Conservation (phyloP, 2,888 invertebrate genomes). For the Cabera pusaria region DNA sequence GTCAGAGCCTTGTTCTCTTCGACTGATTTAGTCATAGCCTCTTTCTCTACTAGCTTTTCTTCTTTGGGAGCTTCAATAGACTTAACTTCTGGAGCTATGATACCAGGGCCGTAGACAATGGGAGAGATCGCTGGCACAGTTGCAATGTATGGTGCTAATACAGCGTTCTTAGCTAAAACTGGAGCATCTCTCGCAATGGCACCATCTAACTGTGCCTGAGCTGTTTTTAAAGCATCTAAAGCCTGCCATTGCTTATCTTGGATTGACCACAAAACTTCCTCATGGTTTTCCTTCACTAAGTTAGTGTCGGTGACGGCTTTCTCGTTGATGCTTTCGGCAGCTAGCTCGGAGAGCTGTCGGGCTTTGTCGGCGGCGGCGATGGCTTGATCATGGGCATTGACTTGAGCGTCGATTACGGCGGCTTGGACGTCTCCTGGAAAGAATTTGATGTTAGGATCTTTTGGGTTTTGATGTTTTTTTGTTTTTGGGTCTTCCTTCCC, state of each 20-base stretch:
- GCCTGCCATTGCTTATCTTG: slow-evolving; percentile 74
- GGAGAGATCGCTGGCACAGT: slow-evolving; percentile 28
- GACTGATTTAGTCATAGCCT: slow-evolving; percentile 36
- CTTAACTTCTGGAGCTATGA: slow-evolving; percentile 24
- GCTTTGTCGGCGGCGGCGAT: slow-evolving; percentile 54
- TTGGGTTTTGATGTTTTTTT: too few species aligned
- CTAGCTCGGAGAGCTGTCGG: slow-evolving; percentile 48
- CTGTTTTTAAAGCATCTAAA: slow-evolving; percentile 58
- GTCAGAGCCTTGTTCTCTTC: slow-evolving; percentile 36
- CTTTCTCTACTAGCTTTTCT: slow-evolving; percentile 29
- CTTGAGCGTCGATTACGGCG: slow-evolving; percentile 66
- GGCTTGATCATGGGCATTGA: slow-evolving; percentile 51
- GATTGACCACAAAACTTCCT: slow-evolving; percentile 52
- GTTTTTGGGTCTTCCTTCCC: too few species aligned
- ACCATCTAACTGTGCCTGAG: slow-evolving; percentile 62
- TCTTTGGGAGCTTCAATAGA: slow-evolving; percentile 4
- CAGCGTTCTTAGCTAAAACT: slow-evolving; percentile 44
- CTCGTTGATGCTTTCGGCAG: slow-evolving; percentile 48
- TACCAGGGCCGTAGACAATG: slow-evolving; percentile 16
- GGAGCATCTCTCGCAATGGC: slow-evolving; percentile 51
- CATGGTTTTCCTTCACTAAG: slow-evolving; percentile 53
- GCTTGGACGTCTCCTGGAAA: slow-evolving; percentile 68
- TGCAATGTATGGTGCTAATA: slow-evolving; percentile 30
- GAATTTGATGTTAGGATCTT: too few species aligned
- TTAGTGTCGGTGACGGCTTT: slow-evolving; percentile 47